Conservation (phyloP, 2,113 vertebrate species). For the Tonatia bakeri region DNA sequence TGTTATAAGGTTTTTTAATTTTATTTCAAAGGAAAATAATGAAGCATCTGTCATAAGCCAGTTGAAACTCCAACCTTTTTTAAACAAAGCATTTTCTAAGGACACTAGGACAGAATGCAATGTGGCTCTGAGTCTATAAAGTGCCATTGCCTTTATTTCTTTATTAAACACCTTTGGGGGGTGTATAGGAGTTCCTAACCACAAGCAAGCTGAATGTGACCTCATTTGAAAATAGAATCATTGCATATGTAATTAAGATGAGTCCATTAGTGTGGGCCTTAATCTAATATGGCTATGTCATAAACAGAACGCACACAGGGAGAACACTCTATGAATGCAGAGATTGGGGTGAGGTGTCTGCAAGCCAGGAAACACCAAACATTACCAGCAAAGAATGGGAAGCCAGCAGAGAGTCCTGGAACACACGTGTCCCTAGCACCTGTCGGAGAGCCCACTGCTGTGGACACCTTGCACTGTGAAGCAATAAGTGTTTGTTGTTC, state of each 20-base stretch:
- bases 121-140: neutral
- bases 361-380: neutral
- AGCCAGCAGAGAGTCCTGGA: neutral
- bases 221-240: neutral
- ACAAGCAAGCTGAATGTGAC: neutral
- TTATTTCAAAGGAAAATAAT: neutral
- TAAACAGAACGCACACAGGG: neutral
- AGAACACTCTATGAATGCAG: neutral
- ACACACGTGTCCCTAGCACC: rapidly evolving
- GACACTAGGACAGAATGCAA: neutral
- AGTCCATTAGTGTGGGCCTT: neutral
- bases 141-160: neutral
- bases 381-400: neutral
- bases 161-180: neutral
- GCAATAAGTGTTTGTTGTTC: neutral
- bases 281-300: neutral
- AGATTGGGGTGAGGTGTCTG: neutral
- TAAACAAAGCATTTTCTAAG: neutral
- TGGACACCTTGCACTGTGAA: neutral
- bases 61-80: neutral
- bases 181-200: neutral
- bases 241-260: neutral
- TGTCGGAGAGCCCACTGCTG: neutral
- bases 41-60: neutral
- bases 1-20: neutral